Percentiles rank a stretch among this genome's conserved stretches.
These are phyloP conservation scores for Petaurus breviceps DNA, from an alignment of 2,113 vertebrate genomes.

Conservation along the genomic window DNA sequence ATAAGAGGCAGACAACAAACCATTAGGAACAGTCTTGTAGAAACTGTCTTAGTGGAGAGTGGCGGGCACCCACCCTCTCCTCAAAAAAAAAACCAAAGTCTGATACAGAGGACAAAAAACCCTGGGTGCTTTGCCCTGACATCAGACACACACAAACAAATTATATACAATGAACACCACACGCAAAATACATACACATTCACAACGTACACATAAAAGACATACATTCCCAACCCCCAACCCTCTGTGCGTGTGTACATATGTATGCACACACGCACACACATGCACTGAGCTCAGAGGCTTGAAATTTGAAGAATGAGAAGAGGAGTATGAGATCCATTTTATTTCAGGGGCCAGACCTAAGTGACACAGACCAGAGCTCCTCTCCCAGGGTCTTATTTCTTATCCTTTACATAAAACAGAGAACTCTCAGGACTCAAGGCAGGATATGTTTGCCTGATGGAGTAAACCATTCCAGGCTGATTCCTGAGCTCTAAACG, in stretches of 20 bases:
- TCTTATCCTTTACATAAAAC: slow-evolving; percentile 60
- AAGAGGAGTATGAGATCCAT: slow-evolving; percentile 50
- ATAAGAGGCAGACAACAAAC: neutral
- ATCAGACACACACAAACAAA: neutral
- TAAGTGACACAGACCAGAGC: slow-evolving; percentile 60
- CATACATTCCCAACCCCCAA: neutral
- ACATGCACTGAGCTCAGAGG: slow-evolving; percentile 52
- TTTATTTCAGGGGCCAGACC: slow-evolving; percentile 52
- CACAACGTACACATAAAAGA: neutral
- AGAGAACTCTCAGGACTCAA: slow-evolving; percentile 51
- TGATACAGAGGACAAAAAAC: slow-evolving; percentile 31
- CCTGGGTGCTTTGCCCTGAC: slow-evolving; percentile 49
- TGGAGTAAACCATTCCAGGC: neutral
- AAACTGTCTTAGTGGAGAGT: neutral
- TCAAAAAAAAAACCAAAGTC: neutral
- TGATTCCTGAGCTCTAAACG: slow-evolving; percentile 10
- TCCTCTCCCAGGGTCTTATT: slow-evolving; percentile 29
- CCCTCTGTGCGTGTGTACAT: neutral
- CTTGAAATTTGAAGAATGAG: slow-evolving; percentile 68
- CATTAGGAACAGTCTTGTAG: neutral
- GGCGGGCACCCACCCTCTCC: slow-evolving; percentile 11
- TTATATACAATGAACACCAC: neutral
- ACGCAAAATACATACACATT: neutral
- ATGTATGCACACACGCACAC: slow-evolving; percentile 12
- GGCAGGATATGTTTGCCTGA: slow-evolving; percentile 27